A percentile compares a stretch with the other conserved stretches of the same genome.
Conservation (phyloP, 2,888 invertebrate species). For the Scaptomyza polygonia region DNA sequence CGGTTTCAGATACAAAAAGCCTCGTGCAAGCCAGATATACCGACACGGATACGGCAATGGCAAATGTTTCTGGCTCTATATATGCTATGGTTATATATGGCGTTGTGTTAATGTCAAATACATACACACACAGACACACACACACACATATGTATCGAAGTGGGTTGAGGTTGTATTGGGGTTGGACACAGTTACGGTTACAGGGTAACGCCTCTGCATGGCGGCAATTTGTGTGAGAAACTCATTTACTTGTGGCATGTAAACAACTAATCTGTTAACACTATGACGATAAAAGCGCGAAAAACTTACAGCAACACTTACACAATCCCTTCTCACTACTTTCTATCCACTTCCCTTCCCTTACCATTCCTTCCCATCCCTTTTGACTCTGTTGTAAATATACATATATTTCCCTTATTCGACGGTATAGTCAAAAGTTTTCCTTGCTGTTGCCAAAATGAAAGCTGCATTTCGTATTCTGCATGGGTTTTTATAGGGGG, state of each 20-base stretch:
- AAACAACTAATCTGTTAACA: conserved; percentile 84
- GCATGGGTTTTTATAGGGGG: conserved; percentile 33
- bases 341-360: not conserved
- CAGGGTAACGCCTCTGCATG: conserved; percentile 64
- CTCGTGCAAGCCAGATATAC: conserved; percentile 48
- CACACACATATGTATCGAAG: conserved; percentile 12
- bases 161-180: not conserved
- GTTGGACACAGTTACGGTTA: conserved; percentile 24
- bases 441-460: conserved; percentile 56
- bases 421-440: conserved; percentile 70
- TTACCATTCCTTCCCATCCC: too few relatives aligned
- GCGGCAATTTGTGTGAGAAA: conserved; percentile 70
- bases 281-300: conserved; percentile 69
- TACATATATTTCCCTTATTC: conserved; percentile 74
- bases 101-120: conserved; percentile 39
- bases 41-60: conserved; percentile 41
- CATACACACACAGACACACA: conserved; percentile 32
- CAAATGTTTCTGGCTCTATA: conserved; percentile 17
- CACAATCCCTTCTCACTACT: conserved; percentile 20
- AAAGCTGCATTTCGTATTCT: conserved; percentile 62
- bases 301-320: conserved; percentile 43
- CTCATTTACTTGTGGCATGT: conserved; percentile 84
- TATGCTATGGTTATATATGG: conserved; percentile 22
- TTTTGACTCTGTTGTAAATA: conserved; percentile 56
- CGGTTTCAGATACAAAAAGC: conserved; percentile 63